Evolutionary conservation across 30 jellyfish, hydroid and myxozoan species (phyloP), one percentile per base, ranked within the genome.

Genomic region (Catostylus mosaicus): DNA sequence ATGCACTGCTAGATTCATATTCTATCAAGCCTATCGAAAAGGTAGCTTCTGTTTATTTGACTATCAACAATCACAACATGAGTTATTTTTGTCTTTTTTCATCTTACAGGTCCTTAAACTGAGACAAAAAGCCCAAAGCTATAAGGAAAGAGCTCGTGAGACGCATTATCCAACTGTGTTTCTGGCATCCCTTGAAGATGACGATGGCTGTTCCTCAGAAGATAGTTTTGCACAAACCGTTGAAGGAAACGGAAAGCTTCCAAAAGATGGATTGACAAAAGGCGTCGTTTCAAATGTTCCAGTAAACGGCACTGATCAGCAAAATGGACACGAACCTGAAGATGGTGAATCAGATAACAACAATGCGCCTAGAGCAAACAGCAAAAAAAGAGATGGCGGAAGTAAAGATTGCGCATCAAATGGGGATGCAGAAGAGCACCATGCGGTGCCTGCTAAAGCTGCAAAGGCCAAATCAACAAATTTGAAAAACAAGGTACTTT

Each of bases 151-250:
- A 34, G 54, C 96, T n/a, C 66, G 90, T 29, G 90, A 75, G 29
- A 86, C 96, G 12, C 96, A 86, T 40, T 86, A 72, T 52, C 96
- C 96, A 34, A 86, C 96, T 48, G 82, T 72, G 22, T 76, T 86
- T 37, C 56, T 35, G 48, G 92, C 92, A 38, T 82, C 92, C 7
- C 32, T 82, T 20, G 67, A 82, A 20, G 86, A 82, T 29, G 86
- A 82, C 23, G 75, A 29, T 30, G 60, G 84, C 26, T 72, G 36
- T 32, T 19, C 54, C 14, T 68, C 92, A 27, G 77, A 70, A 0
- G 83, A n/a, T 16, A 47, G 22, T 20, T 19, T 66, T 33, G 27
- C 67, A n/a, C 27, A 59, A 29, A 37, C 33, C 70, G 35, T 80
- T 23, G 59, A 51, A 0, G 29, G 51, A 22, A 24, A 33, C 24